Evolutionary conservation across 2,113 vertebrate genomes (phyloP).

Genomic region (Thymallus thymallus): DNA sequence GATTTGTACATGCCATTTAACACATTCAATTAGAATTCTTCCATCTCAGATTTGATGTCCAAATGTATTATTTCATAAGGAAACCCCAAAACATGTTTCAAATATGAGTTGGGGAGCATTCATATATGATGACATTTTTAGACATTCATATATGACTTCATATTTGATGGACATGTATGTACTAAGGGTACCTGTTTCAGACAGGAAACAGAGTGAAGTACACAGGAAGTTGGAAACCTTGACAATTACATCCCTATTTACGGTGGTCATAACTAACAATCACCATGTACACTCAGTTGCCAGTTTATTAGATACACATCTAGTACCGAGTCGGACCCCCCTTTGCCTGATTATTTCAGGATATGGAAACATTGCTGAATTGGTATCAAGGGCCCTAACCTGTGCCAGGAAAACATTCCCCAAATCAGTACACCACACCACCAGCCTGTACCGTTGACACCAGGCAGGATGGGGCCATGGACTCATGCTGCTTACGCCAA

Average conservation of each 20-base stretch:
- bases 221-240: neutral
- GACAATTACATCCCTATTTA: neutral
- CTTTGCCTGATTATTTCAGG: too few relatives aligned
- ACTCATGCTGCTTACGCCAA: too few relatives aligned
- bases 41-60: neutral
- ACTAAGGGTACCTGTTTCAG: too few relatives aligned
- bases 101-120: constrained; percentile 13
- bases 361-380: too few relatives aligned
- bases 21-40: neutral
- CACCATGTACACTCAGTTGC: neutral
- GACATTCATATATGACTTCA: constrained; percentile 29
- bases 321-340: neutral
- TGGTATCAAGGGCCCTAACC: too few relatives aligned
- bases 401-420: too few relatives aligned
- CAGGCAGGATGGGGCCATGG: too few relatives aligned
- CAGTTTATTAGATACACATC: neutral
- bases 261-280: neutral
- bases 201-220: neutral
- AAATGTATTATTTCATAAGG: neutral
- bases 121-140: constrained; percentile 27
- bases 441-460: too few relatives aligned
- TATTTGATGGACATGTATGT: constrained; percentile 18
- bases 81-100: constrained; percentile 1
- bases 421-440: too few relatives aligned
- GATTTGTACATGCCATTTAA: too few relatives aligned